phyloP scores from a whole-genome alignment of 2,113 vertebrate species.

The Neomonachus schauinslandi region DNA sequence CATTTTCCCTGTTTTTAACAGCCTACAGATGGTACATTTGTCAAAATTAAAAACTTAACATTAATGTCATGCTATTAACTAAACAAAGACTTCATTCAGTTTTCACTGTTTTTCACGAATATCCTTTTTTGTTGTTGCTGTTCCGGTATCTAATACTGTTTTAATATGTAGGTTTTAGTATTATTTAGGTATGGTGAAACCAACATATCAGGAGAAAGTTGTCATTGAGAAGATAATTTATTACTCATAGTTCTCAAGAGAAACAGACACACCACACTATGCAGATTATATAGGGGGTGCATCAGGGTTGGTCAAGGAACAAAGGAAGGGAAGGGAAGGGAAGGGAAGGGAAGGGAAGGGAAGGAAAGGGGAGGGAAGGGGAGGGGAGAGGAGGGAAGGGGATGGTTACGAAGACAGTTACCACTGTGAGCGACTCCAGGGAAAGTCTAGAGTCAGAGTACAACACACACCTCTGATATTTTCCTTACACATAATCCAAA shows the following conservation, averaged over 20 bases:
- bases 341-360: no score
- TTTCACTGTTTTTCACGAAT: neutral
- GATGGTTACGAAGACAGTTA: no score
- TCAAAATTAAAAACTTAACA: neutral
- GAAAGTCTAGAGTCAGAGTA: neutral
- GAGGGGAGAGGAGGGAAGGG: neutral
- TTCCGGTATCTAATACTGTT: neutral
- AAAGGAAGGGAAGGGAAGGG: neutral
- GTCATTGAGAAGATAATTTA: neutral
- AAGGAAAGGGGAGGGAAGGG: neutral
- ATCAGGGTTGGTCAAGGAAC: neutral
- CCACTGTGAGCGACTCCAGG: neutral
- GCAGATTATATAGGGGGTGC: neutral
- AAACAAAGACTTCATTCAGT: neutral
- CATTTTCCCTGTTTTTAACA: neutral
- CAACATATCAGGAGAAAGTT: neutral
- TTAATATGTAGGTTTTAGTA: neutral
- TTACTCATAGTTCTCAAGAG: neutral
- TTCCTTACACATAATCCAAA: neutral
- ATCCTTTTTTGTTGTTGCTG: neutral
- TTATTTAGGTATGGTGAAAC: neutral
- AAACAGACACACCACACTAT: rapidly evolving
- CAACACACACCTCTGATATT: neutral
- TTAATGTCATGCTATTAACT: neutral
- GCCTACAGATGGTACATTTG: neutral